Conservation (phyloP, 1,140 invertebrate genomes). For the Drosophila gunungcola region DNA sequence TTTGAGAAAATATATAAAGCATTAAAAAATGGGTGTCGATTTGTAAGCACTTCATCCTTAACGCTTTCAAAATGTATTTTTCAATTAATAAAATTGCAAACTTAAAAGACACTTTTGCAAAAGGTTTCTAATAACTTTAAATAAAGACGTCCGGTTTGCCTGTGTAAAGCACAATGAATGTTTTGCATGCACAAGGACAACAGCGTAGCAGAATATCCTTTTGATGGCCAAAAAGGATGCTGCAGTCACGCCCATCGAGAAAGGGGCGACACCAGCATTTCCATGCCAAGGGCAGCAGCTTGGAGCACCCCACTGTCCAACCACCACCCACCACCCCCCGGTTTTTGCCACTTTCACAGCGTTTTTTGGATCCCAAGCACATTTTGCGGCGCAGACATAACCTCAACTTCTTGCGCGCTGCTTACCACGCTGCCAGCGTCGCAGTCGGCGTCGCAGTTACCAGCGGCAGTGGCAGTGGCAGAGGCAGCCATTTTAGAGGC, state of each 20-base stretch:
- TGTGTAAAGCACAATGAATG: slow-evolving; percentile 1
- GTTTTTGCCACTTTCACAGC: slow-evolving; percentile 6
- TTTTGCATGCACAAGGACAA: slow-evolving; percentile 39
- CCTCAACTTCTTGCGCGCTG: slow-evolving; percentile 82
- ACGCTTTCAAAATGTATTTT: too few species aligned
- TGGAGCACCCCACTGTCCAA: slow-evolving; percentile 1
- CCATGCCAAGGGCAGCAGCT: slow-evolving; percentile 51
- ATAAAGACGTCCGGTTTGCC: not conserved
- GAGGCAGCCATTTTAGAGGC: slow-evolving; percentile 77
- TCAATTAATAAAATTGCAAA: too few species aligned
- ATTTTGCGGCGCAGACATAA: slow-evolving; percentile 81
- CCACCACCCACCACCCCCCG: not conserved
- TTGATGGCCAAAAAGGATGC: slow-evolving; percentile 29
- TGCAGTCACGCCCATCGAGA: slow-evolving; percentile 60
- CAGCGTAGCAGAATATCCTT: slow-evolving; percentile 22
- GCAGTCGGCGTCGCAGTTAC: slow-evolving; percentile 47
- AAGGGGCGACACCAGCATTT: slow-evolving; percentile 29
- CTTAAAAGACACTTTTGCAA: too few species aligned
- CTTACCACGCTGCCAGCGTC: slow-evolving; percentile 76
- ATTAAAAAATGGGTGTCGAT: too few species aligned
- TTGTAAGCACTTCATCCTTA: too few species aligned
- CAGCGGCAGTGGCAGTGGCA: slow-evolving; percentile 31
- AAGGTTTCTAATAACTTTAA: too few species aligned
- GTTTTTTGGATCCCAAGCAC: slow-evolving; percentile 61
- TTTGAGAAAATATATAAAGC: too few species aligned